Percentiles rank a stretch among this genome's conserved stretches.
These are phyloP conservation scores for Sebastolobus altivelis DNA, from an alignment of 2,797 vertebrate species.

Conservation along the genomic window DNA sequence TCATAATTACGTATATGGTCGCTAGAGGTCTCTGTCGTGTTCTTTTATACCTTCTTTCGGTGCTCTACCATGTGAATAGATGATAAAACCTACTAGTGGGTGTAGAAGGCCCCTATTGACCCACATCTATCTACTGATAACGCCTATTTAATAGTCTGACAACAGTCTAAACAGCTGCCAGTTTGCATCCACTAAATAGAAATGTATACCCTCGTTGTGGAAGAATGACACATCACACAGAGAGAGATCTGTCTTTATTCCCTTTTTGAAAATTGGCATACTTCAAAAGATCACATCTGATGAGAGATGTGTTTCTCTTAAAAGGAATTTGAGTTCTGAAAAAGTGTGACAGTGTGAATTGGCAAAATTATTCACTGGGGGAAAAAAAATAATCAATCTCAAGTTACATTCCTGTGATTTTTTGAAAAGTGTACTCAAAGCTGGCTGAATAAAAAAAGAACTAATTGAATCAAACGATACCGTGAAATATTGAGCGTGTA, in stretches of 20 bases:
- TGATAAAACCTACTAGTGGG: too few relatives aligned
- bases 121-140: too few relatives aligned
- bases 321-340: constrained; percentile 36
- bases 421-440: constrained; percentile 3
- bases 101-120: too few relatives aligned
- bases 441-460: constrained; percentile 14
- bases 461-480: constrained; percentile 26
- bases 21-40: too few relatives aligned
- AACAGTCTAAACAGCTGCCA: too few relatives aligned
- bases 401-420: constrained; percentile 17
- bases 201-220: not conserved
- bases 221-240: constrained; percentile 14
- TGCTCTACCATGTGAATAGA: too few relatives aligned
- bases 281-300: constrained; percentile 42
- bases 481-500: constrained; percentile 10
- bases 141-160: too few relatives aligned
- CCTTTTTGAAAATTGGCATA: constrained; percentile 29
- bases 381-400: constrained; percentile 7
- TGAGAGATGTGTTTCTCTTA: constrained; percentile 28
- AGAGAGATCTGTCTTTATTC: not conserved
- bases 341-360: constrained; percentile 54
- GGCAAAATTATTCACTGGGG: constrained; percentile 17
- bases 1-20: too few relatives aligned
- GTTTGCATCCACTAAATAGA: constrained; percentile 8
- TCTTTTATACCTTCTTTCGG: too few relatives aligned